phyloP scores from a whole-genome alignment of 2,888 invertebrate species.

The Diplazon laetatorius region DNA sequence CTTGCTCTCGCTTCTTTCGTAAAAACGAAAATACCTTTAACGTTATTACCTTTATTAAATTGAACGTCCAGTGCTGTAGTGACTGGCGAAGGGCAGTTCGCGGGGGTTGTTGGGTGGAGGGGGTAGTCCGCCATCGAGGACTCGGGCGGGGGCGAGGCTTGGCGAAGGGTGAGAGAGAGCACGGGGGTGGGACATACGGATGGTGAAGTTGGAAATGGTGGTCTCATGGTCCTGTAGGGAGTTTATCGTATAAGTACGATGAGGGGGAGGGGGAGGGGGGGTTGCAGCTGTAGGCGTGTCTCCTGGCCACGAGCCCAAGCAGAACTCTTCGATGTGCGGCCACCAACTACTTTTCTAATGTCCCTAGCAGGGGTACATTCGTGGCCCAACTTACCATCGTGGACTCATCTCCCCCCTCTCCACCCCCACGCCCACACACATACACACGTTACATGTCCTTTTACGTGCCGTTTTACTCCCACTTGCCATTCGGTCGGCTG shows the following conservation, averaged over 20 bases:
- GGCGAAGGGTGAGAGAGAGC: background rate
- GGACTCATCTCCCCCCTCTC: too few species aligned
- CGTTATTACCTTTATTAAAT: constrained; percentile 82
- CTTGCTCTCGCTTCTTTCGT: constrained; percentile 69
- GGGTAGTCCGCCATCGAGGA: constrained; percentile 43
- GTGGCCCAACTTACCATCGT: constrained; percentile 49
- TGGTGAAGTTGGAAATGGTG: constrained; percentile 1
- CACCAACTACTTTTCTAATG: constrained; percentile 61
- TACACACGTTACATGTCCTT: too few species aligned
- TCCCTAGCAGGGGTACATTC: constrained; percentile 17
- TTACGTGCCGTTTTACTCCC: constrained; percentile 34
- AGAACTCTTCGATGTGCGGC: constrained; percentile 45
- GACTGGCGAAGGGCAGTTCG: background rate
- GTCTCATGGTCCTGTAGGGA: constrained; percentile 31
- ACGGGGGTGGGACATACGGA: constrained; percentile 14
- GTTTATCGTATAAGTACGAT: constrained; percentile 50
- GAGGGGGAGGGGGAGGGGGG: too few species aligned
- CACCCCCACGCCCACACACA: too few species aligned
- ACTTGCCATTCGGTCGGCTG: constrained; percentile 38
- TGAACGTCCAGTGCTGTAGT: constrained; percentile 71
- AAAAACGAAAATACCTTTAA: constrained; percentile 80
- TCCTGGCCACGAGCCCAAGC: constrained; percentile 60
- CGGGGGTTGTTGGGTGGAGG: constrained; percentile 24
- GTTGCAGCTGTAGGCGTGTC: constrained; percentile 53
- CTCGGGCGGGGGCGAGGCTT: constrained; percentile 55